Base-by-base conservation (phyloP, 2,113 vertebrate genomes). In the Oriolus oriolus region DNA sequence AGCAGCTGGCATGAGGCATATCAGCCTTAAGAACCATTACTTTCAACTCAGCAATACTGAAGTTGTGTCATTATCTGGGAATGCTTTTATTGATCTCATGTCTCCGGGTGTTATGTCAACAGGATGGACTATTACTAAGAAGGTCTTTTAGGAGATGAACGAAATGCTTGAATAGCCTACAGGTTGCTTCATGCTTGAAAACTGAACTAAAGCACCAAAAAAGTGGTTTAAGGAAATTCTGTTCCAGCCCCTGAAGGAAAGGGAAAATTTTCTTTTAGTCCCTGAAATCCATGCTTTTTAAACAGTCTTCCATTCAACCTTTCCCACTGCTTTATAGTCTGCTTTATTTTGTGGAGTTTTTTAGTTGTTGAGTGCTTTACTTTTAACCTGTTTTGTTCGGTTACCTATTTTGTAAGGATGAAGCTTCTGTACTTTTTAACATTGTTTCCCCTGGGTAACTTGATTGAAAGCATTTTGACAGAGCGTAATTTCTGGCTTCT, bases 11-110 rank as follows among this genome's bases (percentile, higher is more conserved):
- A 19, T 57, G 52, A 88, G 52, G 44, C 13, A 6, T 68, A 70
- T 91, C 71, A 78, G 64, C 35, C 37, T 76, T 84, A 74, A 85
- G 78, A 91, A 30, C 59, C 42, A 41, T 73, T 89, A 31, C 41
- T 59, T 88, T 66, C 30, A 88, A 74, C 47, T 80, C 13, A 2
- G 90, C 66, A 59, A 63, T 82, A 28, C 4, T 74, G 45, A 66
- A 77, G 22, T 63, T 94, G n/a, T 83, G n/a, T 76, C 23, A 0
- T 75, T 92, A 86, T 92, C 88, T 90, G 75, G 63, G 68, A 96
- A 74, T n/a, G 6, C 54, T 83, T 93, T 83, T 77, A 52, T 84
- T 90, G 82, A 91, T 95, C 85, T 93, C 79, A 24, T 88, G 37
- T 66, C 76, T 95, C 52, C 6, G 6, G 22, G 74, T 81, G 52